Percentiles rank a stretch among this genome's conserved stretches.
Conservation (phyloP, 2,113 vertebrate genomes). For the Muntiacus muntjak region DNA sequence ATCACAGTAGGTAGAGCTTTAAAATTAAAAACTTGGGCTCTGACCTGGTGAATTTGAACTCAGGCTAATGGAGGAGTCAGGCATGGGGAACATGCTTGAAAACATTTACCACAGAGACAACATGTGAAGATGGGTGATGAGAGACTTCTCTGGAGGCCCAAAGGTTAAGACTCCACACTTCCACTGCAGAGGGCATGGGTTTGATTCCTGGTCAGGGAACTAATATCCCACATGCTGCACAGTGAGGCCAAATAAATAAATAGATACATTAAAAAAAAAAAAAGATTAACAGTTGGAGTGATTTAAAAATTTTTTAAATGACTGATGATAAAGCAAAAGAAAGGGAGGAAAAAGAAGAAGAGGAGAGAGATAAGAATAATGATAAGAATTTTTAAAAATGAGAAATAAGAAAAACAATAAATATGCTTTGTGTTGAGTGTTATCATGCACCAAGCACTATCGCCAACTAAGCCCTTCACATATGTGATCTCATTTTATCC, state of each 20-base stretch:
- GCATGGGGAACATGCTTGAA: no score
- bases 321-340: background rate
- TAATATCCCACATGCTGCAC: background rate
- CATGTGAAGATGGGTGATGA: background rate
- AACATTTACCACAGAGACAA: background rate
- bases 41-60: background rate
- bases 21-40: background rate
- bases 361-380: background rate
- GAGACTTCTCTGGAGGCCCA: background rate
- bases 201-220: background rate
- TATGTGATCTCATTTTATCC: background rate
- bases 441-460: no score
- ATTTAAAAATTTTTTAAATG: background rate
- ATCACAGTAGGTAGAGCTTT: fast-evolving
- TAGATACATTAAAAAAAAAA: background rate
- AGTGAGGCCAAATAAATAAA: background rate
- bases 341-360: background rate
- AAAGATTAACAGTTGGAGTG: background rate
- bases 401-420: background rate
- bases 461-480: background rate
- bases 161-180: background rate
- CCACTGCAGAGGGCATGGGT: background rate
- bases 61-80: background rate
- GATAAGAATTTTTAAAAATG: background rate
- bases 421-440: background rate